A percentile compares a stretch with the other conserved stretches of the same genome.
Evolutionary conservation across 2,888 invertebrate genomes (phyloP).

Genomic region (Drosophila koepferae): DNA sequence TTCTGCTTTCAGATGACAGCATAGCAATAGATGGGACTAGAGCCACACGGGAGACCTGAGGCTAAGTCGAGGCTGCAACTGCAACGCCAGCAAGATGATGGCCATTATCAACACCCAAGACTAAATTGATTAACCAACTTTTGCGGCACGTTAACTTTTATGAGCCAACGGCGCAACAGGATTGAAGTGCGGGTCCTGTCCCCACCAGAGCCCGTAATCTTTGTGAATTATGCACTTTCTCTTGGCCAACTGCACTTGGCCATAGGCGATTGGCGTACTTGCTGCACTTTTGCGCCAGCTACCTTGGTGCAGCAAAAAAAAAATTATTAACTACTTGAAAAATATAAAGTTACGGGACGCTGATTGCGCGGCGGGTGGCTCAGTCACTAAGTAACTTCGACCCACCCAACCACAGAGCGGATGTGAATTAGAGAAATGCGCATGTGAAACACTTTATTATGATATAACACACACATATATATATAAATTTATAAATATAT

Average conservation of each 20-base stretch:
- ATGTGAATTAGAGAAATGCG: conserved; percentile 53
- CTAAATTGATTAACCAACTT: conserved; percentile 75
- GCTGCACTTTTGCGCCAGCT: conserved; percentile 8
- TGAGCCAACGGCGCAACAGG: conserved; percentile 33
- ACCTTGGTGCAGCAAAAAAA: conserved; percentile 21
- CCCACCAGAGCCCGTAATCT: conserved; percentile 14
- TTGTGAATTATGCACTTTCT: conserved; percentile 45
- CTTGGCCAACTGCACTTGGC: conserved; percentile 45
- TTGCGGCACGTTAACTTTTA: conserved; percentile 53
- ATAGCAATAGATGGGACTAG: conserved; percentile 1
- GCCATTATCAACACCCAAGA: conserved; percentile 68
- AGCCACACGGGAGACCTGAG: conserved; percentile 1
- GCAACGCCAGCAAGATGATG: conserved; percentile 34
- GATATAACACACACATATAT: conserved; percentile 11
- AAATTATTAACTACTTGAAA: conserved; percentile 66
- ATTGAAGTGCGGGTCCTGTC: conserved; percentile 19
- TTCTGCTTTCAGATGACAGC: conserved; percentile 19
- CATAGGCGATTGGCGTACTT: conserved; percentile 43
- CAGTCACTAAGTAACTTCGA: background rate
- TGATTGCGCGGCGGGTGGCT: conserved; percentile 46
- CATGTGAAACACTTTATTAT: conserved; percentile 60
- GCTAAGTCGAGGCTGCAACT: background rate
- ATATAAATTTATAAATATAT: background rate
- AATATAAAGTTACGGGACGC: conserved; percentile 62
- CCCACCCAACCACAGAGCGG: conserved; percentile 18